A percentile compares a stretch with the other conserved stretches of the same genome.
Conservation (phyloP, 1,140 invertebrate genomes). For the Apolygus lucorum region DNA sequence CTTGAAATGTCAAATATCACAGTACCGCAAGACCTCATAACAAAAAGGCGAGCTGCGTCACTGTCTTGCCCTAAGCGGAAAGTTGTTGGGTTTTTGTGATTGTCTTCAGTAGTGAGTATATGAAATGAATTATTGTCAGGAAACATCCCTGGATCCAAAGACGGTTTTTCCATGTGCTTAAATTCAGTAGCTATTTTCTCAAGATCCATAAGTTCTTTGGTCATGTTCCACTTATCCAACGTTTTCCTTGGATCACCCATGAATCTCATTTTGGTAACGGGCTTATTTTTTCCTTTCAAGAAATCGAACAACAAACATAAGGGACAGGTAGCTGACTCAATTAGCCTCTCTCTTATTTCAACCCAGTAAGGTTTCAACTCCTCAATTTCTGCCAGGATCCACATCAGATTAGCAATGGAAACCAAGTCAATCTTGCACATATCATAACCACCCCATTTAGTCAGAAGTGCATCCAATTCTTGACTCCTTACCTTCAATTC, state of each 20-base stretch:
- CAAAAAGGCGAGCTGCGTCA: not conserved
- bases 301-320: constrained; percentile 4
- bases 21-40: constrained; percentile 8
- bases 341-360: not conserved
- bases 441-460: not conserved
- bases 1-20: constrained; percentile 18
- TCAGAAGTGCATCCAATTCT: not conserved
- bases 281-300: not conserved
- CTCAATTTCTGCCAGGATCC: not conserved
- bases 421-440: not conserved
- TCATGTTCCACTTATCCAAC: not conserved
- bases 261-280: not conserved
- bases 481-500: not conserved
- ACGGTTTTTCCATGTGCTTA: not conserved
- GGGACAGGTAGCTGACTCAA: not conserved
- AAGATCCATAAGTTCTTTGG: not conserved
- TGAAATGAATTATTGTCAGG: not conserved
- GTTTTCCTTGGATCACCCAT: too few relatives aligned
- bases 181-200: not conserved
- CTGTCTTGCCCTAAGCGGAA: not conserved
- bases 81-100: not conserved
- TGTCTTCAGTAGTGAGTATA: not conserved
- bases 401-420: not conserved
- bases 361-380: not conserved
- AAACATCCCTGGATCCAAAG: not conserved